Evolutionary conservation across 2,113 vertebrate genomes (phyloP), one percentile per base, ranked within the genome.

Genomic region (Phrynosoma platyrhinos): DNA sequence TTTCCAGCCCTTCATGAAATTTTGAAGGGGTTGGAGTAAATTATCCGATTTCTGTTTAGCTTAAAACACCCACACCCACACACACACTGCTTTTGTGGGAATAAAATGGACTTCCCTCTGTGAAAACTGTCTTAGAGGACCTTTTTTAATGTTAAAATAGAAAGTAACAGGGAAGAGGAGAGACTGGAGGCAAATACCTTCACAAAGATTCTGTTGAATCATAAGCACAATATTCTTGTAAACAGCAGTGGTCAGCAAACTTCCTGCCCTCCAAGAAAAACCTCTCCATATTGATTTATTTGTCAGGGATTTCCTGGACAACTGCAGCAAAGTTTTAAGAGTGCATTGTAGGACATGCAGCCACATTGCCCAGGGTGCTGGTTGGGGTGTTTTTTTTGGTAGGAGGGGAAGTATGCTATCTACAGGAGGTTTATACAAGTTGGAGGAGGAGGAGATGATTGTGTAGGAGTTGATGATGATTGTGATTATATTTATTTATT

Each of bases 201-300:
- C 58, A 40, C 20, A 18, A n/a, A 20, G 36, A 53, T 13, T 78
- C 64, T 6, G 64, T 36, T 53, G 76, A 71, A 32, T 32, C 76
- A 18, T n/a, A 79, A 53, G 77, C n/a, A 47, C 62, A 68, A 10
- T 42, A 66, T n/a, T 81, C 68, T 58, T 40, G 27, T 66, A 76
- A 32, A 87, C 53, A 76, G 27, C 40, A 52, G 42, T 40, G 20
- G 21, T n/a, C 71, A 32, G 21, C 72, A 76, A 64, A 64, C 58
- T 64, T 78, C 84, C 74, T 66, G 55, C 68, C 58, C 30, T 86
- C 64, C 62, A 79, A 66, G 36, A 55, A 75, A 77, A 69, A 53
- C 12, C 30, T 53, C 47, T 86, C 64, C 40, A 68, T 13, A 18
- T 32, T 86, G 62, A 52, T 79, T 68, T 79, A 69, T 79, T 30